These are phyloP conservation scores for Chelon labrosus DNA, from an alignment of 2,797 vertebrate species.

Conservation along the genomic window DNA sequence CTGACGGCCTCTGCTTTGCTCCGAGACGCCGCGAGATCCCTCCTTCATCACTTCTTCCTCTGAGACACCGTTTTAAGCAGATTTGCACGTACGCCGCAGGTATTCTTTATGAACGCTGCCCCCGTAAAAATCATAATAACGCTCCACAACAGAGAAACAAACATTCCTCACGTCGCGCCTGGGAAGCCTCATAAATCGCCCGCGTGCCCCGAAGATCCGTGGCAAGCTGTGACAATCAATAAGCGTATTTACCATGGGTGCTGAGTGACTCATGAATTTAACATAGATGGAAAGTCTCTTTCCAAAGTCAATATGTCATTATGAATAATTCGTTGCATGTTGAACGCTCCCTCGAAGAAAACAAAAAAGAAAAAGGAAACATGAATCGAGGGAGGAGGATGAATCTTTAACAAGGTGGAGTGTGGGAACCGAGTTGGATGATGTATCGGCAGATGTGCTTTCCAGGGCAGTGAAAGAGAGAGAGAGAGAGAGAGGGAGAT, in stretches of 20 bases:
- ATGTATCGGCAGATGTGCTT: conserved; percentile 47
- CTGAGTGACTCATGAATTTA: conserved; percentile 65
- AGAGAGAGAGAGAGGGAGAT: conserved; percentile 12
- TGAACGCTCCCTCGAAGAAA: conserved; percentile 20
- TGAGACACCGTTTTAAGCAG: not conserved
- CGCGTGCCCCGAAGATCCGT: conserved; percentile 27
- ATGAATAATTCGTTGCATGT: conserved; percentile 59
- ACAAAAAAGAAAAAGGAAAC: not conserved
- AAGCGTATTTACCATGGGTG: conserved; percentile 53
- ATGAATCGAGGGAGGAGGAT: conserved; percentile 40
- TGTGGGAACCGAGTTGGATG: conserved; percentile 14
- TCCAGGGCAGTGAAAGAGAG: too few relatives aligned
- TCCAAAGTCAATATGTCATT: conserved; percentile 56
- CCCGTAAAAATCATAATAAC: conserved; percentile 19
- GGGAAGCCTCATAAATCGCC: conserved; percentile 31
- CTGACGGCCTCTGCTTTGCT: not conserved
- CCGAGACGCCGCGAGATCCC: not conserved
- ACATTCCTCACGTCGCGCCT: conserved; percentile 29
- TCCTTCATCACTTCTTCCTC: not conserved
- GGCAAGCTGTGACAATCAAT: conserved; percentile 47
- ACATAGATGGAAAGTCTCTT: conserved; percentile 56
- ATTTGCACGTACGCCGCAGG: not conserved
- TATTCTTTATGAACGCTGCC: not conserved
- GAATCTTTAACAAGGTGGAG: conserved; percentile 18
- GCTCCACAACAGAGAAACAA: conserved; percentile 17